These are phyloP conservation scores for Amphibalanus amphitrite DNA, from an alignment of 1,140 invertebrate species.

Conservation along the genomic window DNA sequence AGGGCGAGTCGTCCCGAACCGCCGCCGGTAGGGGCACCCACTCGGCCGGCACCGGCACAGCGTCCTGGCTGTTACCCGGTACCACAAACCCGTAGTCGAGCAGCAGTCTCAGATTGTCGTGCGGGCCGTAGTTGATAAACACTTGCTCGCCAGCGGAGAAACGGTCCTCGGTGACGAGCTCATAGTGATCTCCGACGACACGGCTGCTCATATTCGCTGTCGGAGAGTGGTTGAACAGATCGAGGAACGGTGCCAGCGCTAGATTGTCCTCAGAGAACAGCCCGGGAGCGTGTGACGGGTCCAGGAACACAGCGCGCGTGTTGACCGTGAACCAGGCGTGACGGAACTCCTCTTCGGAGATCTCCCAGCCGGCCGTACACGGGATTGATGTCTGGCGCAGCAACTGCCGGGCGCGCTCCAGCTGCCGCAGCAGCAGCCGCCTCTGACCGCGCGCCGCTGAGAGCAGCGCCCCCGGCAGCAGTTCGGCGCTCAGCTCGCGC, in stretches of 20 bases:
- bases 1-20: conserved; percentile 22
- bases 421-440: conserved; percentile 8
- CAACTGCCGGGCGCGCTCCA: too few relatives aligned
- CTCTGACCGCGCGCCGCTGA: conserved; percentile 29
- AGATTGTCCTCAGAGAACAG: conserved; percentile 31
- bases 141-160: conserved; percentile 38
- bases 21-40: conserved; percentile 37
- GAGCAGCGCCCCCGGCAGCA: conserved; percentile 26
- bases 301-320: conserved; percentile 45
- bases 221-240: too few relatives aligned
- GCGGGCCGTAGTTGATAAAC: too few relatives aligned
- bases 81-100: conserved; percentile 57
- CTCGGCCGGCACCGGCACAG: too few relatives aligned
- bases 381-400: background rate
- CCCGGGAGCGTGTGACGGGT: conserved; percentile 15
- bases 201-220: conserved; percentile 35
- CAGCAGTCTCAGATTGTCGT: conserved; percentile 46
- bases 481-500: too few relatives aligned
- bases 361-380: conserved; percentile 6
- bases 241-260: conserved; percentile 56
- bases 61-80: conserved; percentile 38
- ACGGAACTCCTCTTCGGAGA: conserved; percentile 24
- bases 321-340: conserved; percentile 51
- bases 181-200: conserved; percentile 30
- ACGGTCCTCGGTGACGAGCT: conserved; percentile 31